These are phyloP conservation scores for Chouioia cunea DNA, from an alignment of 2,888 invertebrate species.

Conservation along the genomic window DNA sequence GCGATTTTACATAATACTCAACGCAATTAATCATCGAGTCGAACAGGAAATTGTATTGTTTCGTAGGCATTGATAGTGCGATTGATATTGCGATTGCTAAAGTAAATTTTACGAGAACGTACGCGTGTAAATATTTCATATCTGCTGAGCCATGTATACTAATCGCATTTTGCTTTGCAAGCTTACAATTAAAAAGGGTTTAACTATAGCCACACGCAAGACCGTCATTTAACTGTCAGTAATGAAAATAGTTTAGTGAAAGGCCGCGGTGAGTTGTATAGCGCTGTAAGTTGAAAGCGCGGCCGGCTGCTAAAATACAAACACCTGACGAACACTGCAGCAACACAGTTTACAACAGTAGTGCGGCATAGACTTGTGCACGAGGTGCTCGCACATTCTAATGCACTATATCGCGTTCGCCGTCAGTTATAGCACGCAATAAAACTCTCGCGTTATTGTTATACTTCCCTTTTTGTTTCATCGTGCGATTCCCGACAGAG, in stretches of 20 bases:
- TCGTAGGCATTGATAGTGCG: no score
- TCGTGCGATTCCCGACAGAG: no score
- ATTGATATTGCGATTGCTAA: no score
- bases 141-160: no score
- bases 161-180: no score
- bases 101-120: no score
- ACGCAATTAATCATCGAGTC: no score
- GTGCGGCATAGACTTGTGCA: constrained; percentile 65
- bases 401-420: constrained; percentile 20
- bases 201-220: not conserved
- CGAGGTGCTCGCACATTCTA: constrained; percentile 59
- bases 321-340: constrained; percentile 59
- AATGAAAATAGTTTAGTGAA: constrained; percentile 7
- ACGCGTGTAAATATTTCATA: no score
- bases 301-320: constrained; percentile 58
- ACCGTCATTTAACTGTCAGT: not conserved
- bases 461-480: not conserved
- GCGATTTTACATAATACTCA: no score
- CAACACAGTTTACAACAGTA: constrained; percentile 51
- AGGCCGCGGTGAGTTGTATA: constrained; percentile 2
- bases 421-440: constrained; percentile 3
- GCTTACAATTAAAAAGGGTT: not conserved
- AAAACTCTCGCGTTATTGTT: constrained; percentile 37
- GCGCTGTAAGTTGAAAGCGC: constrained; percentile 9
- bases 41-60: no score